Evolutionary conservation across 2,797 vertebrate species (phyloP).

Genomic region (Semotilus atromaculatus): DNA sequence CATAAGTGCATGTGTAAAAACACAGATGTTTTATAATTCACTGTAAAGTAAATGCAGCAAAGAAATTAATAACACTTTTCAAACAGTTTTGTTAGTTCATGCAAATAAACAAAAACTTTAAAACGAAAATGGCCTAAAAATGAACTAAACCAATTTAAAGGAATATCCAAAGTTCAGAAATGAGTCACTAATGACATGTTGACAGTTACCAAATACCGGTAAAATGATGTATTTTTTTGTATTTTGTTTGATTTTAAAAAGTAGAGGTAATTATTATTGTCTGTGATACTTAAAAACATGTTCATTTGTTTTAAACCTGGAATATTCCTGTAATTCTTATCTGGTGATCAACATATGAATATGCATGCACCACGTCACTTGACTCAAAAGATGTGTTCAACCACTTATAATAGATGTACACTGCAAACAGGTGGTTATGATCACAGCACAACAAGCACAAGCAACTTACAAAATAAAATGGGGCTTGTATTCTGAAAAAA

Average conservation of each 20-base stretch:
- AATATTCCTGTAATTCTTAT: background rate
- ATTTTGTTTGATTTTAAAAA: background rate
- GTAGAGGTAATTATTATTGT: background rate
- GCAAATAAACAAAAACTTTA: background rate
- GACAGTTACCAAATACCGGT: background rate
- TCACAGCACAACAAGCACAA: constrained; percentile 53
- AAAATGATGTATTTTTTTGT: background rate
- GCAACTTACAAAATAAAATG: constrained; percentile 70
- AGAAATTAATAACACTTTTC: background rate
- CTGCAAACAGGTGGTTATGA: constrained; percentile 12
- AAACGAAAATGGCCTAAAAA: background rate
- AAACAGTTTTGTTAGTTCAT: background rate
- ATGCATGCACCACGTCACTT: constrained; percentile 37
- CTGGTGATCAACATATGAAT: background rate
- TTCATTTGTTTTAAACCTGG: background rate
- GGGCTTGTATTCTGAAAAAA: constrained; percentile 68
- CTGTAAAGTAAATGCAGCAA: background rate
- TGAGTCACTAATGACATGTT: background rate
- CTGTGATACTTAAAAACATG: background rate
- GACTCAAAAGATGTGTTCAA: constrained; percentile 26
- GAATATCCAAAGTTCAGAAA: background rate
- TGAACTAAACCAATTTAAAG: background rate
- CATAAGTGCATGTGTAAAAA: background rate
- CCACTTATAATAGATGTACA: background rate
- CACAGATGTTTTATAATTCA: background rate